phyloP scores from a whole-genome alignment of 2,113 vertebrate species.

The Grammatotria lemairii region DNA sequence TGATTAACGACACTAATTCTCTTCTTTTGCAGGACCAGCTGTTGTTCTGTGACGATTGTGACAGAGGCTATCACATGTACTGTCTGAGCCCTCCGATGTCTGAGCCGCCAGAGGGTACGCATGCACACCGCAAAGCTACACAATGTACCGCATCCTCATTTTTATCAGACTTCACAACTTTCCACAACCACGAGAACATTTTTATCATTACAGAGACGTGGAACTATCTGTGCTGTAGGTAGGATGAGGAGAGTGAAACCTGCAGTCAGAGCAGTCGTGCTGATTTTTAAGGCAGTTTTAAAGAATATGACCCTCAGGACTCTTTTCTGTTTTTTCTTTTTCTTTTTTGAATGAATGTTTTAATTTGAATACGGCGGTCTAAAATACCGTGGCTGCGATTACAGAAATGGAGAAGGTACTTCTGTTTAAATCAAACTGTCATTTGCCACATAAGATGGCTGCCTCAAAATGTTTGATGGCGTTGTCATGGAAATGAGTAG shows the following conservation, averaged over 20 bases:
- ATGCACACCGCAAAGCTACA: not conserved
- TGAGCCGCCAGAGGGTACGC: conserved; percentile 88
- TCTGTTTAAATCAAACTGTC: not conserved
- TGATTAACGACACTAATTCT: not conserved
- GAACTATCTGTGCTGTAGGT: not conserved
- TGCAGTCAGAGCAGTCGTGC: not conserved
- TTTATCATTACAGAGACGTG: not conserved
- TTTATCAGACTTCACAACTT: not conserved
- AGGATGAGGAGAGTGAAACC: not conserved
- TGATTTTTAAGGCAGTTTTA: not conserved
- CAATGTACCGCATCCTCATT: not conserved
- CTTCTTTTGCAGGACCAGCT: conserved; percentile 81
- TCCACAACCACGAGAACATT: not conserved
- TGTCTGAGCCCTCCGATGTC: conserved; percentile 93
- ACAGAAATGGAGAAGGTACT: not conserved
- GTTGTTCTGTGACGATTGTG: conserved; percentile 90
- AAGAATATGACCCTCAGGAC: not conserved
- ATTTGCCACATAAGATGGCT: conserved; percentile 34
- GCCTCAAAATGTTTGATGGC: conserved; percentile 34
- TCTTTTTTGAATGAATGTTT: not conserved
- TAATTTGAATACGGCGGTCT: not conserved
- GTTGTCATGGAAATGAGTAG: conserved; percentile 53
- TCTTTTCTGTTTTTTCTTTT: not conserved
- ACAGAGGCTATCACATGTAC: conserved; percentile 94
- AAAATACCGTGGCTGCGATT: not conserved